Percentiles rank a stretch among this genome's conserved stretches.
Conservation (phyloP, 1,140 invertebrate species). For the Tetramorium parvispinum region DNA sequence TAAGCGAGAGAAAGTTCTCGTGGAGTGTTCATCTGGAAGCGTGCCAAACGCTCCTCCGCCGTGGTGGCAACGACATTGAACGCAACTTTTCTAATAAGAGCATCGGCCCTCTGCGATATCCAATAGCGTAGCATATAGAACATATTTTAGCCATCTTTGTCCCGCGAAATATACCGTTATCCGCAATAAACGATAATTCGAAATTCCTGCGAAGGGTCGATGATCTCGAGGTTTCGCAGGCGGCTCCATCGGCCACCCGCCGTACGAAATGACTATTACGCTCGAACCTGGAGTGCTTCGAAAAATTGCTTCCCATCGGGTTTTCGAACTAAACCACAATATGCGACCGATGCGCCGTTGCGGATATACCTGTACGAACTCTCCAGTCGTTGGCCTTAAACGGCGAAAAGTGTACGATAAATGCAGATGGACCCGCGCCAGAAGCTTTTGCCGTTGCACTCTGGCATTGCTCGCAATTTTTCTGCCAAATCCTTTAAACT, state of each 20-base stretch:
- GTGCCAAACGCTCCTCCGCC: constrained; percentile 52
- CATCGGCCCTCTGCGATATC: background rate
- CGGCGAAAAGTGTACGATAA: constrained; percentile 51
- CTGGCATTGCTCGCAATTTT: constrained; percentile 42
- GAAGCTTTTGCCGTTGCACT: constrained; percentile 57
- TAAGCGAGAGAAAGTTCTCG: constrained; percentile 38
- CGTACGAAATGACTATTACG: constrained; percentile 20
- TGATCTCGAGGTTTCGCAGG: background rate
- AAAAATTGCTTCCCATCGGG: constrained; percentile 43
- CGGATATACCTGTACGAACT: background rate
- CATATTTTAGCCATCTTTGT: background rate
- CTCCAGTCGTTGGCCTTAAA: constrained; percentile 65
- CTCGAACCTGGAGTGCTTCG: constrained; percentile 4
- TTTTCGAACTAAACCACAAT: constrained; percentile 31
- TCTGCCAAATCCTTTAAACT: constrained; percentile 27
- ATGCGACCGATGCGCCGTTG: background rate
- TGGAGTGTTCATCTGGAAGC: constrained; percentile 44
- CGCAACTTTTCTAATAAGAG: constrained; percentile 51
- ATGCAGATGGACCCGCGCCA: constrained; percentile 61
- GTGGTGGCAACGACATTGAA: constrained; percentile 60
- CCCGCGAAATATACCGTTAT: background rate
- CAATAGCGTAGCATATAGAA: background rate
- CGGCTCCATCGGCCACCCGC: background rate
- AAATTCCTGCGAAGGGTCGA: background rate
- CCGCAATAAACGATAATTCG: constrained; percentile 39